These are phyloP conservation scores for Heliconius melpomene DNA, from an alignment of 1,140 invertebrate species.

Conservation along the genomic window DNA sequence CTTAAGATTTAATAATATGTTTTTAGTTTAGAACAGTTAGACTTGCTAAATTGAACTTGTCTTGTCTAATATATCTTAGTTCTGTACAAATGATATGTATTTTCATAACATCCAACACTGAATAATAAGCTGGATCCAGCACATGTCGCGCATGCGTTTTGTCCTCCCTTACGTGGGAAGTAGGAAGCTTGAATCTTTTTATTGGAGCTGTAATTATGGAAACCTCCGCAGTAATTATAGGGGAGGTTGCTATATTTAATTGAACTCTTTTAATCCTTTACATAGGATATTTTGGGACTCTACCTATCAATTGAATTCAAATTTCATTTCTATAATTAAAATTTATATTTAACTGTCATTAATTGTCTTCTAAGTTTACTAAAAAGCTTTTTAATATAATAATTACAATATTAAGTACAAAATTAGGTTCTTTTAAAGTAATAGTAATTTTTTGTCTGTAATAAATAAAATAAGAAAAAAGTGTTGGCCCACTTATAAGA, in stretches of 20 bases:
- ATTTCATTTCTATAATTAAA: conserved; percentile 1
- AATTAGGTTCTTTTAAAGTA: too few species aligned
- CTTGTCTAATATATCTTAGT: not conserved
- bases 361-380: not conserved
- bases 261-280: conserved; percentile 55
- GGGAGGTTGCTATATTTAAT: conserved; percentile 80
- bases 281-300: conserved; percentile 19
- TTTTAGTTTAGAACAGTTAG: not conserved
- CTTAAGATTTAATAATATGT: too few species aligned
- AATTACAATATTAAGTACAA: not conserved
- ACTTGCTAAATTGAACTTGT: too few species aligned
- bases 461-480: too few species aligned
- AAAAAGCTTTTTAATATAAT: not conserved
- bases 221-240: conserved; percentile 75
- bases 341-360: not conserved
- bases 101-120: conserved; percentile 67
- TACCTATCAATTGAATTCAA: conserved; percentile 16
- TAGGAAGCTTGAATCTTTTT: conserved; percentile 75
- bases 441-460: too few species aligned
- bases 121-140: conserved; percentile 70
- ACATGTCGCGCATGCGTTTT: conserved; percentile 65
- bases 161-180: conserved; percentile 67
- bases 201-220: conserved; percentile 76
- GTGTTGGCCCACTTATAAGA: too few species aligned
- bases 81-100: conserved; percentile 46